phyloP scores from a whole-genome alignment of 2,888 invertebrate genomes.

The Eristalis arbustorum region DNA sequence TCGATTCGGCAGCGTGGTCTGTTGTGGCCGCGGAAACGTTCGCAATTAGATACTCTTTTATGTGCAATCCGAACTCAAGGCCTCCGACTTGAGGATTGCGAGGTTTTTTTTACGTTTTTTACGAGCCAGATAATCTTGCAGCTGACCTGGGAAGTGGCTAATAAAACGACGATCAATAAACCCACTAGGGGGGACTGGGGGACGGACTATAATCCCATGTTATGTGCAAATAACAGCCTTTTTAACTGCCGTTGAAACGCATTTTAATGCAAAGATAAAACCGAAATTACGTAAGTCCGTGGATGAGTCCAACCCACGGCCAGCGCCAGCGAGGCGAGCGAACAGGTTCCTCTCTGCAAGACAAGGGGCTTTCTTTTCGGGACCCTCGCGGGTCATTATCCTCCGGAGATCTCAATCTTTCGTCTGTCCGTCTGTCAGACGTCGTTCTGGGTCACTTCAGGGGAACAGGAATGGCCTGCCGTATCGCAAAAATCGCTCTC shows the following conservation, averaged over 20 bases:
- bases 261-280: background rate
- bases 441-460: background rate
- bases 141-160: background rate
- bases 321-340: background rate
- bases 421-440: background rate
- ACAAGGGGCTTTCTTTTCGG: too few species aligned
- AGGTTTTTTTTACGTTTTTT: background rate
- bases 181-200: background rate
- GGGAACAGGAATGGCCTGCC: background rate
- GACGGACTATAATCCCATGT: background rate
- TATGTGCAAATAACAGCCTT: background rate
- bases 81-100: background rate
- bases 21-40: background rate
- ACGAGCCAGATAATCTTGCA: background rate
- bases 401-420: background rate
- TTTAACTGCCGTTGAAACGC: background rate
- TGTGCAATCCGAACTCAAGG: background rate
- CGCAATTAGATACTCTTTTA: background rate
- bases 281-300: background rate
- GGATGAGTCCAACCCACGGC: background rate
- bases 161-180: background rate
- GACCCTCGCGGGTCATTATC: background rate
- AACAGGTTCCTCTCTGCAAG: background rate
- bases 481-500: background rate
- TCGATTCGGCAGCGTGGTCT: background rate